These are phyloP conservation scores for Tyrannus savana DNA, from an alignment of 2,113 vertebrate species.

Conservation along the genomic window DNA sequence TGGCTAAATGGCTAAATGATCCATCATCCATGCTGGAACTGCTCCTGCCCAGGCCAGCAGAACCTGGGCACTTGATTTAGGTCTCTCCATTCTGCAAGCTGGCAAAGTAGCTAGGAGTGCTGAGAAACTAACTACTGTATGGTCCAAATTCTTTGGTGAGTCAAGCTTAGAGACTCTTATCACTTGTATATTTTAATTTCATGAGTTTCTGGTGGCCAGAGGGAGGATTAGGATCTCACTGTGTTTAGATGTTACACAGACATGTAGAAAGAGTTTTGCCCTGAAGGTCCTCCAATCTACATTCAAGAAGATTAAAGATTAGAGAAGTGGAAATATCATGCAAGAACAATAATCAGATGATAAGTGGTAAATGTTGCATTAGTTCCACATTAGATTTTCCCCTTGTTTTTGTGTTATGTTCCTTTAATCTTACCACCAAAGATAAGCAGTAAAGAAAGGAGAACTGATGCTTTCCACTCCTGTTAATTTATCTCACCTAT, in stretches of 20 bases:
- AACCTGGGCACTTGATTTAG: not conserved
- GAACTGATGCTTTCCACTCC: not conserved
- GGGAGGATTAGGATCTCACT: not conserved
- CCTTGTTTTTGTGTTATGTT: conserved; percentile 3
- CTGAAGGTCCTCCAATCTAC: conserved; percentile 38
- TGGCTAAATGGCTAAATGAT: not conserved
- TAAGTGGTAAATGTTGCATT: conserved; percentile 49
- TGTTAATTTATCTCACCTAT: not conserved
- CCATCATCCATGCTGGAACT: not conserved
- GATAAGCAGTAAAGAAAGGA: conserved; percentile 15
- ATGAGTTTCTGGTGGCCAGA: not conserved
- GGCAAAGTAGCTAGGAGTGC: not conserved
- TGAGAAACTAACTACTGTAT: not conserved
- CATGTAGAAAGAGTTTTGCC: not conserved
- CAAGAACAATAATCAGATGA: conserved; percentile 44
- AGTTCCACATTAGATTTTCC: conserved; percentile 29
- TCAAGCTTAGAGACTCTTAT: not conserved
- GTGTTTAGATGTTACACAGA: not conserved
- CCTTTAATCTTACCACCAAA: not conserved
- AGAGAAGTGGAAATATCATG: not conserved
- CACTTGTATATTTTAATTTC: conserved; percentile 18
- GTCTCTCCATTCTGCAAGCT: not conserved
- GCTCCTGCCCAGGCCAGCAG: not conserved
- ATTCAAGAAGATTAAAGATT: conserved; percentile 45
- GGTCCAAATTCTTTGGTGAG: not conserved